Evolutionary conservation across 2,888 invertebrate genomes (phyloP).

Genomic region (Chalcis sispes): DNA sequence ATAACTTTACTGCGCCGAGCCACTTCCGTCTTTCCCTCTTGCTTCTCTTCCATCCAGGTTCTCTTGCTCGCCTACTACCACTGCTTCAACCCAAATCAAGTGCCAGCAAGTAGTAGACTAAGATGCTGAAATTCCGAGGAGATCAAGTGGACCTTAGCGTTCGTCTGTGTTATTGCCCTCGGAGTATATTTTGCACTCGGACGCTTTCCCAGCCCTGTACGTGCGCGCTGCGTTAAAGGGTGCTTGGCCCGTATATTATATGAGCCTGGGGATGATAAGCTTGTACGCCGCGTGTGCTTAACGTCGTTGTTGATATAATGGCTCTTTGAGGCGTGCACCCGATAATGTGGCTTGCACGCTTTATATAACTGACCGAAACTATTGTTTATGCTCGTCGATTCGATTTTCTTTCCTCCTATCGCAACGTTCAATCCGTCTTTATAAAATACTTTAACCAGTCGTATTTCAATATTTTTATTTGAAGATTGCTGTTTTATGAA

Average conservation of each 20-base stretch:
- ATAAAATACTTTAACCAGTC: no score
- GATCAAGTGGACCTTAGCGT: conserved; percentile 38
- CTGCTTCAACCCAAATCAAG: conserved; percentile 51
- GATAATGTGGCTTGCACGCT: conserved; percentile 25
- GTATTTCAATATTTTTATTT: no score
- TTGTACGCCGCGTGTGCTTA: conserved; percentile 20
- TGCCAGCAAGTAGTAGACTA: conserved; percentile 17
- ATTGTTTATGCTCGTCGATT: conserved; percentile 18
- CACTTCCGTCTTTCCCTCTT: conserved; percentile 17
- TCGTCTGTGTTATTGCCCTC: conserved; percentile 6
- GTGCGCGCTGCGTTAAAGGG: neutral
- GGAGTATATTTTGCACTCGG: neutral
- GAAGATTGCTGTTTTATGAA: no score
- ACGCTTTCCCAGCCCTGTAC: neutral
- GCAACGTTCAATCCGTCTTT: no score
- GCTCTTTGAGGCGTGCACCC: conserved; percentile 36
- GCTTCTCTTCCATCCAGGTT: neutral
- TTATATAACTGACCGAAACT: conserved; percentile 34
- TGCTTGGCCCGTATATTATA: conserved; percentile 30
- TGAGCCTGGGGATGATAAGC: conserved; percentile 32
- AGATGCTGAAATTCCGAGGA: conserved; percentile 40
- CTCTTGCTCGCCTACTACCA: neutral
- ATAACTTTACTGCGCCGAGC: conserved; percentile 71
- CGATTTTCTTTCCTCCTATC: conserved; percentile 6
- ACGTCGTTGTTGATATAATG: conserved; percentile 24